phyloP scores from a whole-genome alignment of 2,797 vertebrate genomes.

The Amniataba percoides region DNA sequence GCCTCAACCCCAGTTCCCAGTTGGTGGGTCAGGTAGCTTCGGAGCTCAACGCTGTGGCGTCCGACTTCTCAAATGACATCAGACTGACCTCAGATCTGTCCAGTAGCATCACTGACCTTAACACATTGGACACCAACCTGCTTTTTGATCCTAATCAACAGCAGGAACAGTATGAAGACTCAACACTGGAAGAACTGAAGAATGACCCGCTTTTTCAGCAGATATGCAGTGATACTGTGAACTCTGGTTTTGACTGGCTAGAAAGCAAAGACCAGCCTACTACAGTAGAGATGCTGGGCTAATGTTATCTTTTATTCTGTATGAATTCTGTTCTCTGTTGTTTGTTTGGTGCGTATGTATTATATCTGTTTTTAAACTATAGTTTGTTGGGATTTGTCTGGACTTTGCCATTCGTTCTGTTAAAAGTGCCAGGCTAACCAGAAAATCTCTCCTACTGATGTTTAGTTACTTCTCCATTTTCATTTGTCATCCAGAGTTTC shows the following conservation, averaged over 20 bases:
- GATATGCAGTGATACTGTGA: conserved; percentile 99
- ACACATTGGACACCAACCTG: conserved; percentile 96
- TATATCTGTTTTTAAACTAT: conserved; percentile 85
- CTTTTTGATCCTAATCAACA: conserved; percentile 98
- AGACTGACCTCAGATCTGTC: conserved; percentile 98
- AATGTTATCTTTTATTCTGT: conserved; percentile 80
- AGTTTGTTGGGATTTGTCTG: conserved; percentile 88
- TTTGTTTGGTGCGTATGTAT: conserved; percentile 79
- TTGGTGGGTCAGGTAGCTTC: conserved; percentile 95
- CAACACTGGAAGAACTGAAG: conserved; percentile 99
- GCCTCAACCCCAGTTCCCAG: conserved; percentile 95
- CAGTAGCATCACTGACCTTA: conserved; percentile 99
- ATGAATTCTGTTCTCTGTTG: conserved; percentile 83
- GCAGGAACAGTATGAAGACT: conserved; percentile 98
- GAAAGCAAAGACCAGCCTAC: conserved; percentile 99
- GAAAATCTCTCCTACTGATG: conserved; percentile 90
- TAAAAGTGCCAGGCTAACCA: conserved; percentile 95
- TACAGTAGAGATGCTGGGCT: conserved; percentile 99
- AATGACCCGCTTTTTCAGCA: conserved; percentile 99
- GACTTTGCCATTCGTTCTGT: conserved; percentile 95
- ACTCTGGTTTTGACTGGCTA: conserved; percentile 98
- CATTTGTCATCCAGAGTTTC: conserved; percentile 79
- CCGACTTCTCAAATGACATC: conserved; percentile 96
- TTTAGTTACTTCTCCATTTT: conserved; percentile 81
- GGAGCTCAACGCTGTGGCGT: conserved; percentile 92